A percentile compares a stretch with the other conserved stretches of the same genome.
Conservation (phyloP, 2,888 invertebrate species). For the Amphiduros pacificus region DNA sequence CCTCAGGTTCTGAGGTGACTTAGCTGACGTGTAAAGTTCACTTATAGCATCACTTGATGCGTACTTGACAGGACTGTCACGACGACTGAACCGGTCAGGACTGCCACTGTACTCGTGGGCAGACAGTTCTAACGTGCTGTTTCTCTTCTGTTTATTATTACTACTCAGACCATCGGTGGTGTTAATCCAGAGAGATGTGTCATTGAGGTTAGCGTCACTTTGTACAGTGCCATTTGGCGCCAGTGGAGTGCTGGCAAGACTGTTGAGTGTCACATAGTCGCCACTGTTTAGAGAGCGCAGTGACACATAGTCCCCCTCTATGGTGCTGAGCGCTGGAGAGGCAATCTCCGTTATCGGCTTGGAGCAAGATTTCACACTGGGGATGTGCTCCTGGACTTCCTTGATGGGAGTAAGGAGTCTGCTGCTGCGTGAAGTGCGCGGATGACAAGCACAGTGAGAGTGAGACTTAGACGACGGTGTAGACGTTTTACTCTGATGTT, state of each 20-base stretch:
- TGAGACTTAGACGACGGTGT: slow-evolving; percentile 17
- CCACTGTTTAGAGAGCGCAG: slow-evolving; percentile 8
- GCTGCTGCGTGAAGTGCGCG: neutral
- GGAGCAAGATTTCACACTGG: neutral
- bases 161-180: slow-evolving; percentile 5
- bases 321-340: slow-evolving; percentile 1
- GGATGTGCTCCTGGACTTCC: slow-evolving; percentile 16
- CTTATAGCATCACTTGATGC: slow-evolving; percentile 25
- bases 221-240: neutral
- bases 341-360: neutral
- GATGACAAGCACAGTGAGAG: neutral
- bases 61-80: slow-evolving; percentile 23
- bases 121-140: slow-evolving; percentile 5
- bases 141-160: neutral
- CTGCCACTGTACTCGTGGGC: slow-evolving; percentile 2
- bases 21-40: slow-evolving; percentile 20
- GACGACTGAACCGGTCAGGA: neutral
- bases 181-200: slow-evolving; percentile 20
- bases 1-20: slow-evolving; percentile 9
- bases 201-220: neutral
- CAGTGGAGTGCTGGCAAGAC: neutral
- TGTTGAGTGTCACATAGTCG: neutral
- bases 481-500: neutral
- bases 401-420: slow-evolving; percentile 20
- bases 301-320: slow-evolving; percentile 20